Conservation (phyloP, 2,113 vertebrate genomes). For the Colius striatus region DNA sequence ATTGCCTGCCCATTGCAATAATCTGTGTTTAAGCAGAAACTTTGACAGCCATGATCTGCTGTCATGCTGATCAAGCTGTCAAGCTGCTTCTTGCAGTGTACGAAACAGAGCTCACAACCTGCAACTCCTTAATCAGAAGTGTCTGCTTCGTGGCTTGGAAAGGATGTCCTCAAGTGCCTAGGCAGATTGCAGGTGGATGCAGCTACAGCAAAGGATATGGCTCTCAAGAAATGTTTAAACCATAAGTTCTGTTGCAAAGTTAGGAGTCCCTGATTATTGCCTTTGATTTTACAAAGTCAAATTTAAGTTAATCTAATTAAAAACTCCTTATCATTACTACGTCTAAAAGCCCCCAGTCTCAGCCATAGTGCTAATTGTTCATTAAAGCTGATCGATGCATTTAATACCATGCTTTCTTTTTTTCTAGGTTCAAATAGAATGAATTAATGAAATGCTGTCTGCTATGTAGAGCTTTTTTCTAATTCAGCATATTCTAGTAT, state of each 20-base stretch:
- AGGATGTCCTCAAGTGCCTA: neutral
- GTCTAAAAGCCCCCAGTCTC: neutral
- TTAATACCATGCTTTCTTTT: neutral
- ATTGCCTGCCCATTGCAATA: neutral
- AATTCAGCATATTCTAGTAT: neutral
- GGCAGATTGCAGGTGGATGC: neutral
- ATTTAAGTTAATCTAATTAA: neutral
- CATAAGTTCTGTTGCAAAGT: neutral
- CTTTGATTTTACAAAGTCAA: neutral
- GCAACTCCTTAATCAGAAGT: neutral
- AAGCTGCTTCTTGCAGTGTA: neutral
- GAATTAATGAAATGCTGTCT: neutral
- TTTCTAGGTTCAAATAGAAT: neutral
- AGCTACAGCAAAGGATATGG: neutral
- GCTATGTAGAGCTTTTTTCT: neutral
- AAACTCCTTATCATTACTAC: neutral
- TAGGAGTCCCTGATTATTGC: neutral
- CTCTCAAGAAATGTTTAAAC: neutral
- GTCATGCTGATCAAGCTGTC: slow-evolving; percentile 31
- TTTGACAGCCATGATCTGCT: slow-evolving; percentile 8
- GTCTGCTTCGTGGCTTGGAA: neutral
- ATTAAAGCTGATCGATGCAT: neutral
- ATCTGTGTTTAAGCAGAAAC: neutral
- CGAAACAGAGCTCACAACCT: neutral
- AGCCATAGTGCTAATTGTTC: neutral